Evolutionary conservation across 2,113 vertebrate genomes (phyloP).

Genomic region (Maccullochella peelii): DNA sequence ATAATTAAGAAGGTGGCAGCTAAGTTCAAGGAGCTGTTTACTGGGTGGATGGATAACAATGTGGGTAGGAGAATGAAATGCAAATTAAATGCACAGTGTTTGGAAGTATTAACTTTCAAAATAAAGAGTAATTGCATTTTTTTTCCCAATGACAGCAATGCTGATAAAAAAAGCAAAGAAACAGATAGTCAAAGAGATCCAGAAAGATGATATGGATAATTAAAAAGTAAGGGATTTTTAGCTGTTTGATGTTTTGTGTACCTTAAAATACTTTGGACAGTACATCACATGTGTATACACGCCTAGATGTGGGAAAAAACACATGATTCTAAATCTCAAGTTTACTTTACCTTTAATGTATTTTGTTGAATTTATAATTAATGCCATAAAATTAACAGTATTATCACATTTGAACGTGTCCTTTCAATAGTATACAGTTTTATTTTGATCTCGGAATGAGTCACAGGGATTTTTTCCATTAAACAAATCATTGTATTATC

Average conservation of each 20-base stretch:
- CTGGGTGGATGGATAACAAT: slow-evolving; percentile 7
- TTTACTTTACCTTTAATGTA: not conserved
- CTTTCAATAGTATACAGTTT: not conserved
- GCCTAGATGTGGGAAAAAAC: not conserved
- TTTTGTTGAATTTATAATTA: not conserved
- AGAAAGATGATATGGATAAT: too few relatives aligned
- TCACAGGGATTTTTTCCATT: not conserved
- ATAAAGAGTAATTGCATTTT: slow-evolving; percentile 1
- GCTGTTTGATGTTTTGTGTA: not conserved
- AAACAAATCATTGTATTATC: not conserved
- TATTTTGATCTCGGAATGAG: slow-evolving; percentile 4
- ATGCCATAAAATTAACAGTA: not conserved
- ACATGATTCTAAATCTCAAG: not conserved
- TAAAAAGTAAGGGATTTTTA: not conserved
- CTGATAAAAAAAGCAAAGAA: not conserved
- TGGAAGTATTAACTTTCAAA: slow-evolving; percentile 1
- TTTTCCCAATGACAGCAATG: not conserved
- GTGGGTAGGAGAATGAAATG: not conserved
- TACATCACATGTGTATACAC: not conserved
- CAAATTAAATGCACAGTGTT: slow-evolving; percentile 11
- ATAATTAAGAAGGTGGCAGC: slow-evolving; percentile 27
- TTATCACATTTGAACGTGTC: not conserved
- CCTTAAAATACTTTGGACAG: not conserved
- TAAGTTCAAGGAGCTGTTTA: slow-evolving; percentile 46
- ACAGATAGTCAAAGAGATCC: not conserved